Conservation (phyloP, 1,140 invertebrate genomes). For the Eumaeus atala region DNA sequence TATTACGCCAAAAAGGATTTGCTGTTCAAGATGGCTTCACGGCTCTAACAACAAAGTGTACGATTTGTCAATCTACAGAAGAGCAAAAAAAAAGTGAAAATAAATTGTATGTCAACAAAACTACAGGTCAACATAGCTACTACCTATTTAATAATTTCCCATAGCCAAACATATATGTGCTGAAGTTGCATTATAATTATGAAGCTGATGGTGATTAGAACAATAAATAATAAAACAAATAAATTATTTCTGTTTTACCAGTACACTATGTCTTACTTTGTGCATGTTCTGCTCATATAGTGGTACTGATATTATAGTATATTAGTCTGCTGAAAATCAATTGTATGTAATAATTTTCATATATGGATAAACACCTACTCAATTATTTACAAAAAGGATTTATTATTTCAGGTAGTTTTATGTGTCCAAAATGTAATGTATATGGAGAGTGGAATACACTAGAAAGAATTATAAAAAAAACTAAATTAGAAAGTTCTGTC, state of each 20-base stretch:
- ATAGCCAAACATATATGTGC: no score
- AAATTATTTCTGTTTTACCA: no score
- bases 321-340: no score
- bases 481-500: constrained; percentile 51
- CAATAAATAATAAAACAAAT: no score
- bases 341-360: no score
- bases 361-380: no score
- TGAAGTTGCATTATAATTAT: no score
- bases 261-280: no score
- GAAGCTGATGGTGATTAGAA: no score
- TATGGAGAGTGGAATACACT: constrained; percentile 76
- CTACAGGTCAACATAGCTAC: constrained; percentile 42
- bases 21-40: constrained; percentile 61
- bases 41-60: constrained; percentile 52
- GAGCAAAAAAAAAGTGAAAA: constrained; percentile 43
- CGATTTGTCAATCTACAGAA: constrained; percentile 35
- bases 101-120: constrained; percentile 62
- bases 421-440: constrained; percentile 77
- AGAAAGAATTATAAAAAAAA: constrained; percentile 66
- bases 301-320: not conserved
- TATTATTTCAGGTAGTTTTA: constrained; percentile 76
- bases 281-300: not conserved
- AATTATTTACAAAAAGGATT: not conserved
- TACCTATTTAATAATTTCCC: no score
- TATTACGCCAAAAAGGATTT: constrained; percentile 57